phyloP scores from a whole-genome alignment of 2,797 vertebrate genomes.

The Tiaroga cobitis region DNA sequence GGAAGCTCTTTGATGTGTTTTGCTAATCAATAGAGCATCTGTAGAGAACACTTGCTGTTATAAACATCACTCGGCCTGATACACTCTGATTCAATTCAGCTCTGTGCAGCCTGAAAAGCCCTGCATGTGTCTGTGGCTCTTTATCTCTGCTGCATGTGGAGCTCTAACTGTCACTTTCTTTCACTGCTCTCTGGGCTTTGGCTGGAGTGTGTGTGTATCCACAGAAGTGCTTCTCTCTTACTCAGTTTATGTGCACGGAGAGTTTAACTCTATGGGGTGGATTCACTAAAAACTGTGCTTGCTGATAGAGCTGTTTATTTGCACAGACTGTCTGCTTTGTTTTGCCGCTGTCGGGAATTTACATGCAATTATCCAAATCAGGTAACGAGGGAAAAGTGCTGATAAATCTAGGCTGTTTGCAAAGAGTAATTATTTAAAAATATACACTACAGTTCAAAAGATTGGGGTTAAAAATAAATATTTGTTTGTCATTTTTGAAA shows the following conservation, averaged over 20 bases:
- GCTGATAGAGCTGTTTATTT: neutral
- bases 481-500: neutral
- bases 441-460: neutral
- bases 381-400: neutral
- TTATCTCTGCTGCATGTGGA: slow-evolving; percentile 18
- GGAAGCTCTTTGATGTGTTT: slow-evolving; percentile 30
- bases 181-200: slow-evolving; percentile 5
- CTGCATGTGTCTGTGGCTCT: slow-evolving; percentile 3
- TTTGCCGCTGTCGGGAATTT: neutral
- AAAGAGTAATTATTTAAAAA: neutral
- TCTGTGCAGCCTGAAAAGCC: slow-evolving; percentile 11
- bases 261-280: neutral
- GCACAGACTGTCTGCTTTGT: neutral
- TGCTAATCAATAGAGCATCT: slow-evolving; percentile 29
- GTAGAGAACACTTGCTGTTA: slow-evolving; percentile 18
- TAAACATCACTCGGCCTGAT: slow-evolving; percentile 33
- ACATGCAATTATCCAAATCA: neutral
- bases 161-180: slow-evolving; percentile 13
- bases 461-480: neutral
- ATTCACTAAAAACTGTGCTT: neutral
- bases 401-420: neutral
- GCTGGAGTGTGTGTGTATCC: slow-evolving; percentile 12
- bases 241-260: neutral
- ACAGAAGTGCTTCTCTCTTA: neutral
- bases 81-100: slow-evolving; percentile 26